Base-by-base conservation (phyloP, 2,888 invertebrate species). In the Drosophila anomalata region DNA sequence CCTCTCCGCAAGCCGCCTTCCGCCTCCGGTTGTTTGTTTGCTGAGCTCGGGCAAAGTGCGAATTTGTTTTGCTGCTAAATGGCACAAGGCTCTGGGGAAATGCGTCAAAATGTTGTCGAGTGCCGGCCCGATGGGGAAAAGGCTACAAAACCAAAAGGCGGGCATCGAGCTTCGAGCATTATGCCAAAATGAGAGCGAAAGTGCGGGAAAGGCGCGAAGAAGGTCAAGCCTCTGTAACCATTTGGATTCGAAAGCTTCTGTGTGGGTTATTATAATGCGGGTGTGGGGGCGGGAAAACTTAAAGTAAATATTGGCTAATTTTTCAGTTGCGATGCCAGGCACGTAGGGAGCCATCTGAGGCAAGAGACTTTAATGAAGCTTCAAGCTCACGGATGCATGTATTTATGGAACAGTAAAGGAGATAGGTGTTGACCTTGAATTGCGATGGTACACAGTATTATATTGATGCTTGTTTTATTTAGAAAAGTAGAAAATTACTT, bases 11-110 rank as follows among this genome's bases (percentile, higher is more conserved):
- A 9, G 8, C 20, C 20, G 41, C 41, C 41, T 50, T 20, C 24
- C 11, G 44, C 33, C 14, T 62, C 29, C 39, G 57, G 29, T 24
- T 58, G 42, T 63, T 65, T 60, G 58, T 39, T 65, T 46, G 75
- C 62, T 59, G 70, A 58, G 51, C 61, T 59, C 55, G 76, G 41
- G 61, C 78, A 80, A 78, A 79, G 87, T 81, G 85, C 76, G 87
- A 87, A 87, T 87, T 84, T 83, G 85, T 87, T 87, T 69, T 78
- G 71, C 76, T 79, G 87, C 85, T 83, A 87, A 83, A 82, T 85
- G 87, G 87, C 87, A 87, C 87, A 87, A 82, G 87, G 82, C 83
- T 83, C 85, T 72, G 62, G 83, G 83, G 83, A 83, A 85, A 85
- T 87, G 83, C 85, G 87, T 87, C 85, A 82, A 85, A 87, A 79